Evolutionary conservation across 2,797 vertebrate genomes (phyloP).

Genomic region (Lindbergichthys nudifrons): DNA sequence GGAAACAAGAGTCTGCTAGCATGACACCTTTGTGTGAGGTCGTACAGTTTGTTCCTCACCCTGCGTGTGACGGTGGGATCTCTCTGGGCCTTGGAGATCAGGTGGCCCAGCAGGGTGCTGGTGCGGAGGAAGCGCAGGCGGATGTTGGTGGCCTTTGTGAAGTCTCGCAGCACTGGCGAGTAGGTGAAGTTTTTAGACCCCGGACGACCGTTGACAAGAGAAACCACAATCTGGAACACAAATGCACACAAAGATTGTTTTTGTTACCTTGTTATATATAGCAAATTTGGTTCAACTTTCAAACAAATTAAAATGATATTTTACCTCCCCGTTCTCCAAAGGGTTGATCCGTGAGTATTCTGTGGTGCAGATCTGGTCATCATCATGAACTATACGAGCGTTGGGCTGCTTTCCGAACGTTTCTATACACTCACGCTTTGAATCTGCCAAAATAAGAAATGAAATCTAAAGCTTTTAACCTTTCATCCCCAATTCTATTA

Average conservation of each 20-base stretch:
- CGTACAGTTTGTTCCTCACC: slow-evolving; percentile 81
- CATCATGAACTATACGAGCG: slow-evolving; percentile 80
- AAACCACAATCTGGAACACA: slow-evolving; percentile 88
- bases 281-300: neutral
- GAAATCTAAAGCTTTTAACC: neutral
- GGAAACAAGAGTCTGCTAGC: slow-evolving; percentile 37
- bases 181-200: slow-evolving; percentile 91
- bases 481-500: neutral
- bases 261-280: neutral
- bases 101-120: slow-evolving; percentile 91
- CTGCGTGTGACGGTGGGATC: slow-evolving; percentile 93
- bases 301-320: neutral
- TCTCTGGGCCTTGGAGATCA: slow-evolving; percentile 92
- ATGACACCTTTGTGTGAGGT: slow-evolving; percentile 53
- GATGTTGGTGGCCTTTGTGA: slow-evolving; percentile 94
- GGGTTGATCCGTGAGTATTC: slow-evolving; percentile 92
- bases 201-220: slow-evolving; percentile 91
- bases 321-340: slow-evolving; percentile 94
- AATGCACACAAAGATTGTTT: neutral
- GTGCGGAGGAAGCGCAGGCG: slow-evolving; percentile 91
- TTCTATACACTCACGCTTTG: slow-evolving; percentile 88
- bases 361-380: slow-evolving; percentile 90
- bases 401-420: slow-evolving; percentile 88
- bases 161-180: slow-evolving; percentile 87
- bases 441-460: slow-evolving; percentile 80